Conservation (phyloP, 2,113 vertebrate genomes). For the cattle (Bos taurus) region ARS-UCD2.0 NC_037348.1:57582001-57582500, state of each 20-base stretch:
- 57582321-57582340: slow-evolving; percentile 81
- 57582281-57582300: slow-evolving; percentile 57
- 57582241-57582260: slow-evolving; percentile 77
- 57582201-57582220: slow-evolving; percentile 55
- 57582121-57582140: slow-evolving; percentile 78
- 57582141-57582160: slow-evolving; percentile 82
- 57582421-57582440: neutral
- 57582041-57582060: slow-evolving; percentile 44
- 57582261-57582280: slow-evolving; percentile 69
- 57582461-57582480: fast-evolving
- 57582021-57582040: neutral
- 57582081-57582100: slow-evolving; percentile 40
- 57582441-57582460: neutral
- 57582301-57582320: slow-evolving; percentile 83
- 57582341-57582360: slow-evolving; percentile 81
- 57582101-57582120: slow-evolving; percentile 38
- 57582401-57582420: slow-evolving; percentile 91
- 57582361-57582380: slow-evolving; percentile 82
- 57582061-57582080: slow-evolving; percentile 44
- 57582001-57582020: slow-evolving; percentile 47
- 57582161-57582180: slow-evolving; percentile 83
- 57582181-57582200: slow-evolving; percentile 78
- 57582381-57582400: slow-evolving; percentile 94
- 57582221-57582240: slow-evolving; percentile 76
- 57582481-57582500: neutral